Evolutionary conservation across 2,888 invertebrate species (phyloP).

Genomic region (Hymenopus coronatus): DNA sequence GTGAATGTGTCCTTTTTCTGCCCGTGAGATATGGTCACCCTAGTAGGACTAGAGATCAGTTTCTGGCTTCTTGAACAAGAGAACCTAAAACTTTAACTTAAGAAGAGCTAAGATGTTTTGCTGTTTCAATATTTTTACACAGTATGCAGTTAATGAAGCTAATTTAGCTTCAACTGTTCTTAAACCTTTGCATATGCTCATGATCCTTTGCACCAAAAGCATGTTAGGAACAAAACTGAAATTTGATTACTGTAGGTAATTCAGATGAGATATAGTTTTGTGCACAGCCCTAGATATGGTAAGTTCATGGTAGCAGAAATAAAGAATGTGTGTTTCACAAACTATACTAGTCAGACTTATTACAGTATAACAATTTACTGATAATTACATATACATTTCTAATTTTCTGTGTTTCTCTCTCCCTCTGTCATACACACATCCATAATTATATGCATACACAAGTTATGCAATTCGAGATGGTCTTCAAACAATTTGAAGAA

Average conservation of each 20-base stretch:
- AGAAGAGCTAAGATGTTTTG: constrained; percentile 2
- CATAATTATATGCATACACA: constrained; percentile 14
- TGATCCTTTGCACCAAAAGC: not conserved
- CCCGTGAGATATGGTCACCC: too few relatives aligned
- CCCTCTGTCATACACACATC: not conserved
- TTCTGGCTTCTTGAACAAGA: not conserved
- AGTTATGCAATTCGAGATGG: constrained; percentile 1
- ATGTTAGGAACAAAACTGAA: not conserved
- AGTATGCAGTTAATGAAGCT: not conserved
- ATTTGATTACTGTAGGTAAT: not conserved
- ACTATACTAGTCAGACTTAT: not conserved
- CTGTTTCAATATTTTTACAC: constrained; percentile 6
- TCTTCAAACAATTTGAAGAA: not conserved
- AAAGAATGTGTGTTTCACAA: constrained; percentile 1
- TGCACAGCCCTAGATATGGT: constrained; percentile 32
- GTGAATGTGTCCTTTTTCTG: too few relatives aligned
- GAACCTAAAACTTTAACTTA: not conserved
- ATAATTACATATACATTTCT: constrained; percentile 7
- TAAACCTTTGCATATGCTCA: not conserved
- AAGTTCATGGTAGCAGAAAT: constrained; percentile 27
- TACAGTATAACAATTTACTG: not conserved
- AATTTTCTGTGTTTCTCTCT: constrained; percentile 12
- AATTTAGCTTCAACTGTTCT: not conserved
- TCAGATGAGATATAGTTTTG: constrained; percentile 8
- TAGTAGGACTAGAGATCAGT: not conserved